Evolutionary conservation across 2,797 vertebrate species (phyloP), one percentile per base, ranked within the genome.

Genomic region (Fundulus diaphanus): DNA sequence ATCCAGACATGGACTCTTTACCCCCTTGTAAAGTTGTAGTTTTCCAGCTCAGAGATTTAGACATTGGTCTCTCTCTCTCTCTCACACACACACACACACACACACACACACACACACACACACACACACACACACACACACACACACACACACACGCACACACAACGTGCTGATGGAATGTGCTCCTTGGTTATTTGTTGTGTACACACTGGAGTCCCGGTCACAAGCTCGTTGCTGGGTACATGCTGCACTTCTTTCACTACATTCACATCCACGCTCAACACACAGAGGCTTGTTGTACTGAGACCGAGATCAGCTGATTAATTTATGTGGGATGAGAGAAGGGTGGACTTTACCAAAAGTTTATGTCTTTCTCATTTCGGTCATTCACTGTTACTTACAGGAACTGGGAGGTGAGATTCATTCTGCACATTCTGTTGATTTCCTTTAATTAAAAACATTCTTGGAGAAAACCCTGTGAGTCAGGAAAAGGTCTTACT

Each of bases 111-210:
- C 22, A 76, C 13, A 15, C 54, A n/a, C n/a, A 79, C n/a, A 27
- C 54, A 12, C 13, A 27, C 27, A n/a, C n/a, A n/a, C n/a, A n/a
- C n/a, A n/a, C n/a, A n/a, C 13, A 15, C 54, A n/a, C n/a, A 79
- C n/a, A 27, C 54, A 12, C 13, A 27, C 27, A n/a, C n/a, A n/a
- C n/a, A n/a, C n/a, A n/a, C n/a, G 67, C 54, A 73, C 73, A 37
- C 63, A 79, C 22, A 76, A 51, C 72, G 44, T 31, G 61, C 81
- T 69, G 49, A 77, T 80, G 82, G 81, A 88, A 87, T 88, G 85
- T 90, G 68, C 78, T 82, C 66, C 77, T 74, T 27, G 56, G 63
- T 63, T 92, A 68, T 92, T 93, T 94, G 88, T 93, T 91, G 81
- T 95, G 91, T 88, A 93, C 85, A 93, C 0, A 24, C 76, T 74